These are phyloP conservation scores for Orthosia cruda DNA, from an alignment of 2,888 invertebrate genomes.

Conservation along the genomic window DNA sequence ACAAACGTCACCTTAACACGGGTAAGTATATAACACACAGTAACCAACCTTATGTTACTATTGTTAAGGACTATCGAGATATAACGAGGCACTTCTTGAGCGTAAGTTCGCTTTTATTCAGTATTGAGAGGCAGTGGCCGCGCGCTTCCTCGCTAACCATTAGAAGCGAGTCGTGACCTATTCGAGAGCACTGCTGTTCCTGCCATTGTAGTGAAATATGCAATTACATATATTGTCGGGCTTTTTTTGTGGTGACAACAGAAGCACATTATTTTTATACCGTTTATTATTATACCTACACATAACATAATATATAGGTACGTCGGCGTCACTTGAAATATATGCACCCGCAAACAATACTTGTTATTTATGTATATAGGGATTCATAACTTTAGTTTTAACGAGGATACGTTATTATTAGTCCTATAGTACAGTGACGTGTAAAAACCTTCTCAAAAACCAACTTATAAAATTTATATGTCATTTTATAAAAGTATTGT, in stretches of 20 bases:
- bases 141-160: constrained; percentile 54
- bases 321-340: not conserved
- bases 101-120: constrained; percentile 58
- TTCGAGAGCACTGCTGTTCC: constrained; percentile 64
- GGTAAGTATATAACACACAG: constrained; percentile 13
- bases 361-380: not conserved
- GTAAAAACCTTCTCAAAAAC: not conserved
- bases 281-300: not conserved
- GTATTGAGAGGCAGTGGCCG: constrained; percentile 62
- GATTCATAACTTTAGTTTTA: not conserved
- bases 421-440: not conserved
- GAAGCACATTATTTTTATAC: constrained; percentile 14
- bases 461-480: no score
- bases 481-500: constrained; percentile 7
- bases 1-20: constrained; percentile 40
- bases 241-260: constrained; percentile 22
- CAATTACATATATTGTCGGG: constrained; percentile 69
- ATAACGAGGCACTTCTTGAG: constrained; percentile 28
- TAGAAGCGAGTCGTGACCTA: constrained; percentile 51
- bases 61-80: constrained; percentile 30
- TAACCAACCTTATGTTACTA: constrained; percentile 24
- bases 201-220: constrained; percentile 70
- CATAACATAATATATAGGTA: no score
- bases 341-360: not conserved
- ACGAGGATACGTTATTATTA: not conserved